Conservation (phyloP, 2,797 vertebrate genomes). For the Carduelis carduelis region DNA sequence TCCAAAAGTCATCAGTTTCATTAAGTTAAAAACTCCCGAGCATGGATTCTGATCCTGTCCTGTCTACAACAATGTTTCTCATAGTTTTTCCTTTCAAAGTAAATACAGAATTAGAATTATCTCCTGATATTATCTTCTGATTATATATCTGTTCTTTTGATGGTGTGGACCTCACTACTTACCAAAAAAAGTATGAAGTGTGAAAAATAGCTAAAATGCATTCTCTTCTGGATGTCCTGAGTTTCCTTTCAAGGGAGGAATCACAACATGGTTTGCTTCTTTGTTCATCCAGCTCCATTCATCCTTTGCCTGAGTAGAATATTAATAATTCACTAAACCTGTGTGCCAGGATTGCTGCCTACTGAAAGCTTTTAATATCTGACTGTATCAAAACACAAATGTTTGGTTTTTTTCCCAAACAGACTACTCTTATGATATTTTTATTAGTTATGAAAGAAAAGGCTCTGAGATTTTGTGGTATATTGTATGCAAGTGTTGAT, state of each 20-base stretch:
- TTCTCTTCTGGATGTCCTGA: neutral
- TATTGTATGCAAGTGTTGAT: neutral
- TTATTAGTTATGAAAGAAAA: neutral
- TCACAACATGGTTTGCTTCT: neutral
- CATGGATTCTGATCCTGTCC: neutral
- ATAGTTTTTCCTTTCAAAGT: neutral
- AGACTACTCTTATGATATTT: neutral
- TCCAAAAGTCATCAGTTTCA: neutral
- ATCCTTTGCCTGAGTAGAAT: neutral
- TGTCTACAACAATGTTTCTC: neutral
- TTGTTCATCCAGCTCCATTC: neutral
- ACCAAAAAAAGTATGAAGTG: neutral
- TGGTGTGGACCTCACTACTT: neutral
- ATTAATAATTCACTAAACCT: neutral
- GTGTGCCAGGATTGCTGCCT: neutral
- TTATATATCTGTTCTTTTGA: neutral
- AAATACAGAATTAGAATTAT: neutral
- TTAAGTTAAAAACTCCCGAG: neutral
- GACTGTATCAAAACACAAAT: neutral
- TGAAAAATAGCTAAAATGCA: neutral
- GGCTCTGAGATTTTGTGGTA: neutral
- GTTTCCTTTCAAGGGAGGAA: neutral
- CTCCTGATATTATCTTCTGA: neutral
- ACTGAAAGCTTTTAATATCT: neutral
- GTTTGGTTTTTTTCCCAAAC: neutral